Percentiles rank a stretch among this genome's conserved stretches.
These are phyloP conservation scores for Phengaris arion DNA, from an alignment of 2,888 invertebrate genomes.

Conservation along the genomic window DNA sequence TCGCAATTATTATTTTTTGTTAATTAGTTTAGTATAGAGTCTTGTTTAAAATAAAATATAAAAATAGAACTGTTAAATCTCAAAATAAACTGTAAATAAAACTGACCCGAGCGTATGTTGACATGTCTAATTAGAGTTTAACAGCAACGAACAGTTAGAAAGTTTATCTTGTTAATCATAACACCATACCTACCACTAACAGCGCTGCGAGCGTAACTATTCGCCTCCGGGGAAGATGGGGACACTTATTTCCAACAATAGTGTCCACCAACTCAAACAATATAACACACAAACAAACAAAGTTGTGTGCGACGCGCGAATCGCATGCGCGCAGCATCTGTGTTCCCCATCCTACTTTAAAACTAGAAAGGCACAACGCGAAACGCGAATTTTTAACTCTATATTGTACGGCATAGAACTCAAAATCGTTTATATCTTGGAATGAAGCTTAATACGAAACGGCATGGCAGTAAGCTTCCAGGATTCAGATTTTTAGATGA, in stretches of 20 bases:
- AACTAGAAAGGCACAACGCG: slow-evolving; percentile 42
- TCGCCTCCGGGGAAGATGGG: slow-evolving; percentile 41
- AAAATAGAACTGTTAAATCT: neutral
- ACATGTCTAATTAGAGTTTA: neutral
- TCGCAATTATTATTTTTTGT: no score
- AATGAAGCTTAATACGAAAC: slow-evolving; percentile 56
- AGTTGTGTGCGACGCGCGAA: slow-evolving; percentile 49
- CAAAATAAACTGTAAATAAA: neutral
- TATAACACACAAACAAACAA: slow-evolving; percentile 49
- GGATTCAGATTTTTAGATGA: slow-evolving; percentile 75
- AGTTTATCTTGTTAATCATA: slow-evolving; percentile 26
- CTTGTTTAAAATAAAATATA: neutral
- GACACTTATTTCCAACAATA: slow-evolving; percentile 65
- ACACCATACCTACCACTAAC: slow-evolving; percentile 32
- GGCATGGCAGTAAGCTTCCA: slow-evolving; percentile 69
- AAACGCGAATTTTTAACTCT: slow-evolving; percentile 34
- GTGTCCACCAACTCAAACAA: slow-evolving; percentile 65
- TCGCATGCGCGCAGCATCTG: slow-evolving; percentile 79
- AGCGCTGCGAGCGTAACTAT: slow-evolving; percentile 38
- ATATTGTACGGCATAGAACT: slow-evolving; percentile 37
- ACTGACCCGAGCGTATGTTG: neutral
- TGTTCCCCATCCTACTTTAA: slow-evolving; percentile 59
- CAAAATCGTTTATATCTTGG: slow-evolving; percentile 33
- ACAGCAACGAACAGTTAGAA: slow-evolving; percentile 13
- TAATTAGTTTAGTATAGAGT: no score